Evolutionary conservation across 2,113 vertebrate species (phyloP).

Genomic region (Hipposideros armiger): DNA sequence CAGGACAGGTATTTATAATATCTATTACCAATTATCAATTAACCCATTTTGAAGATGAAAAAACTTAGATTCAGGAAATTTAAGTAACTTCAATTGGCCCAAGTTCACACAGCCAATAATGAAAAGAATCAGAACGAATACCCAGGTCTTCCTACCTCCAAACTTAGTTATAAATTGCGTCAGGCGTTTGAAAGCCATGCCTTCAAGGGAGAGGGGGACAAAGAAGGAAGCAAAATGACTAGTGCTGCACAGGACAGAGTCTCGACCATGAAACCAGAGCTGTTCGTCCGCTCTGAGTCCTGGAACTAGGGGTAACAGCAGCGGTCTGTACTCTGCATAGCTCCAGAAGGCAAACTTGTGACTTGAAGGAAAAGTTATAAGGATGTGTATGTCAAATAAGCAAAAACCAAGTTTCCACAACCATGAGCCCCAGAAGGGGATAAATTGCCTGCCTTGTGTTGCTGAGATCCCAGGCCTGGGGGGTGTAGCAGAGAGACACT

Average conservation of each 20-base stretch:
- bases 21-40: slow-evolving; percentile 12
- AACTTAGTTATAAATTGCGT: slow-evolving; percentile 52
- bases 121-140: slow-evolving; percentile 64
- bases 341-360: slow-evolving; percentile 38
- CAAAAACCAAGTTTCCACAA: slow-evolving; percentile 62
- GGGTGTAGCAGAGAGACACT: not conserved
- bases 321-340: not conserved
- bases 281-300: not conserved
- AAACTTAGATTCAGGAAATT: not conserved
- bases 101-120: slow-evolving; percentile 45
- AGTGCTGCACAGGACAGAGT: not conserved
- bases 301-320: not conserved
- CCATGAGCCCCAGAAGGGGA: not conserved
- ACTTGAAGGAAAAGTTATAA: not conserved
- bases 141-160: slow-evolving; percentile 7
- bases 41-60: slow-evolving; percentile 33
- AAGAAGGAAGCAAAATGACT: not conserved
- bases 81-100: slow-evolving; percentile 11
- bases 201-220: not conserved
- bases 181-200: slow-evolving; percentile 25
- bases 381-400: not conserved
- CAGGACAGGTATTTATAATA: not conserved
- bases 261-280: slow-evolving; percentile 1
- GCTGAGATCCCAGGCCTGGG: not conserved
- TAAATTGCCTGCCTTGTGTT: not conserved